These are phyloP conservation scores for Nebria ingens DNA, from an alignment of 1,140 invertebrate species.

Conservation along the genomic window DNA sequence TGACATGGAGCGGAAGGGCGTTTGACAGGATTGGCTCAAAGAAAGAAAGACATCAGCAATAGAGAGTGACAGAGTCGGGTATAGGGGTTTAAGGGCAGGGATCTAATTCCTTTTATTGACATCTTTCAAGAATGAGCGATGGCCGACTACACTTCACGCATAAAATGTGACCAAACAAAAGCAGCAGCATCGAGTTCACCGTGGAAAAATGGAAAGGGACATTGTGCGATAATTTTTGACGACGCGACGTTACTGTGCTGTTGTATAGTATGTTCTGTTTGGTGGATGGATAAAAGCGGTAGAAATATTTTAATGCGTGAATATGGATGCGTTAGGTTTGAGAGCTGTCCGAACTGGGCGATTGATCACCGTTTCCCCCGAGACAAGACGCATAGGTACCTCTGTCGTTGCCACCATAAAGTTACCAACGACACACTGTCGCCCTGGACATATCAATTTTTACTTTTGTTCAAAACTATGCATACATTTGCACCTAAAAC, in stretches of 20 bases:
- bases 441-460: too few species aligned
- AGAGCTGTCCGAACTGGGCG: slow-evolving; percentile 1
- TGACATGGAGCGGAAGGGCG: neutral
- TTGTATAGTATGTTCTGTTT: neutral
- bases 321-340: slow-evolving; percentile 3
- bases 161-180: slow-evolving; percentile 9
- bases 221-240: neutral
- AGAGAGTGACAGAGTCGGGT: too few species aligned
- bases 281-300: too few species aligned
- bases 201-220: neutral
- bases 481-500: too few species aligned
- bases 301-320: slow-evolving; percentile 7
- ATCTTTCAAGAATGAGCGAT: slow-evolving; percentile 9
- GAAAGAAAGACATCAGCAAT: too few species aligned
- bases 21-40: neutral
- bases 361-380: neutral
- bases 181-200: neutral
- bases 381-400: neutral
- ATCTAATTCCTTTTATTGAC: slow-evolving; percentile 9
- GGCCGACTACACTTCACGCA: slow-evolving; percentile 8
- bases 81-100: neutral
- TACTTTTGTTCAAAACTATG: too few species aligned
- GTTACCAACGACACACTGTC: too few species aligned
- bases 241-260: neutral
- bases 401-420: too few species aligned